These are phyloP conservation scores for Trachelus troglodyta DNA, from an alignment of 2,888 invertebrate genomes.

Conservation along the genomic window DNA sequence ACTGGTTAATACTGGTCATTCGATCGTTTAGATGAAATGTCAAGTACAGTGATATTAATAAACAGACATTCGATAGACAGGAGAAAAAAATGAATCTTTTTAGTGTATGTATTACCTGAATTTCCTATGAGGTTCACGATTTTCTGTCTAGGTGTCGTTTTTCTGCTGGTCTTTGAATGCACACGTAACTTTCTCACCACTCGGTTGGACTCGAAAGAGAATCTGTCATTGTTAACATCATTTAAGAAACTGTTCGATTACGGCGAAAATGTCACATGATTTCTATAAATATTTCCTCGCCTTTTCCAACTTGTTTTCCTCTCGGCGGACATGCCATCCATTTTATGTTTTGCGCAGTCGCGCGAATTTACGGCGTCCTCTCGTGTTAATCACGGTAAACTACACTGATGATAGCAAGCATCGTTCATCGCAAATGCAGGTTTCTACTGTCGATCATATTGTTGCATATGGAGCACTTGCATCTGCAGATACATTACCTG, in stretches of 20 bases:
- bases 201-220: neutral
- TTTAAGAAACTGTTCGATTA: neutral
- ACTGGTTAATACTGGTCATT: neutral
- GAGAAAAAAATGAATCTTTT: neutral
- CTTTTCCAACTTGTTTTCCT: conserved; percentile 28
- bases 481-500: neutral
- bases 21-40: neutral
- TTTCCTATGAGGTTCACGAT: conserved; percentile 11
- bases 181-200: neutral
- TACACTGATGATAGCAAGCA: neutral
- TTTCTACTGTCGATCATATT: neutral
- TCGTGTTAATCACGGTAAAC: neutral
- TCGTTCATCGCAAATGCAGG: neutral
- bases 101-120: conserved; percentile 1
- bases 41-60: neutral
- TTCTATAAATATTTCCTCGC: conserved; percentile 24
- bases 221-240: neutral
- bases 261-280: neutral
- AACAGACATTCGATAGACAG: neutral
- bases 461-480: neutral
- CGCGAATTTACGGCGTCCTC: neutral
- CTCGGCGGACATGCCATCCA: conserved; percentile 12
- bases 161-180: conserved; percentile 8
- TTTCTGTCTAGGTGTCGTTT: conserved; percentile 21
- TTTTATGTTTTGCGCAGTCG: neutral